Conservation (phyloP, 1,140 invertebrate genomes). For the Euglossa dilemma region DNA sequence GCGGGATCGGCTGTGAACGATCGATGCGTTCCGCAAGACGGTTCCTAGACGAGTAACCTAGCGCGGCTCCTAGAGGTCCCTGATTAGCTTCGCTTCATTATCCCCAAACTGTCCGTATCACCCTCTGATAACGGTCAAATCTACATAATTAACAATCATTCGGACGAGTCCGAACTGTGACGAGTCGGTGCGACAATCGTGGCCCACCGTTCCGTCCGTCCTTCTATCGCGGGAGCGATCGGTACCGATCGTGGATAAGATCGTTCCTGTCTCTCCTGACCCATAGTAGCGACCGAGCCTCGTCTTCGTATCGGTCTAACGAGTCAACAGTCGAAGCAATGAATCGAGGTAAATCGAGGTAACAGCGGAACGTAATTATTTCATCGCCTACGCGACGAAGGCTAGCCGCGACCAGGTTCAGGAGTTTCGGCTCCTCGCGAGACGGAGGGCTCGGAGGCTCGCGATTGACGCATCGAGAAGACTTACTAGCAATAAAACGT, state of each 20-base stretch:
- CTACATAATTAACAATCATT: constrained; percentile 58
- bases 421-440: neutral
- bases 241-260: neutral
- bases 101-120: constrained; percentile 67
- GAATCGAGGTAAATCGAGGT: constrained; percentile 48
- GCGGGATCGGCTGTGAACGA: constrained; percentile 28
- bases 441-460: neutral
- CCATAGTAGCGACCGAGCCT: constrained; percentile 25
- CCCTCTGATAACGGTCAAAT: constrained; percentile 74
- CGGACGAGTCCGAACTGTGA: constrained; percentile 53
- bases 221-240: neutral
- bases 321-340: constrained; percentile 58
- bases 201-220: neutral
- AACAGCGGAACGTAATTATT: constrained; percentile 56
- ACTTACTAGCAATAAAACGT: constrained; percentile 63
- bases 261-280: too few relatives aligned
- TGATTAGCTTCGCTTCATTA: constrained; percentile 59
- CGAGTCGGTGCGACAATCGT: neutral
- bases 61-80: constrained; percentile 63
- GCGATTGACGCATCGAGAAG: constrained; percentile 26
- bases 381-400: constrained; percentile 43
- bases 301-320: constrained; percentile 37
- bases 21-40: constrained; percentile 55
- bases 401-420: constrained; percentile 19
- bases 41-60: constrained; percentile 61